Conservation (phyloP, 1,140 invertebrate species). For the Maconellicoccus hirsutus region DNA sequence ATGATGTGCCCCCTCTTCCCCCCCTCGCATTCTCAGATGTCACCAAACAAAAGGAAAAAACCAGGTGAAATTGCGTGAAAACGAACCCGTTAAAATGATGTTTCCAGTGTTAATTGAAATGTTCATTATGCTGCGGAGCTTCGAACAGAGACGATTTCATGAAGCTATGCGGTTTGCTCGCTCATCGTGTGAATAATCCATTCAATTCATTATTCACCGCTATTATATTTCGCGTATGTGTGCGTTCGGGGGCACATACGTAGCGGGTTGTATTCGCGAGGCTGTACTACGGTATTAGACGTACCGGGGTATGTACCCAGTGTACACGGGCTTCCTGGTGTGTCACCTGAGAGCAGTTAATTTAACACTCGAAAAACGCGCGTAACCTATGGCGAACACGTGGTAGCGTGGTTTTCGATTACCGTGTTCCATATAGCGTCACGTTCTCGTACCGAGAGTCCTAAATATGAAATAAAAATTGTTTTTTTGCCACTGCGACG, state of each 20-base stretch:
- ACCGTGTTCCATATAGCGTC: no score
- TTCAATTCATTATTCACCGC: slow-evolving; percentile 8
- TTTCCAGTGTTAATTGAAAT: neutral
- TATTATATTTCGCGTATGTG: neutral
- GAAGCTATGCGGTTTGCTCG: neutral
- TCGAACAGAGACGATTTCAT: neutral
- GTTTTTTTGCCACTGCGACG: no score
- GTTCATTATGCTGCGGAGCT: neutral
- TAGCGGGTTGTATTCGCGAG: no score
- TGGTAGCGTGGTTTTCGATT: no score
- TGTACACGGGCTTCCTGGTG: neutral
- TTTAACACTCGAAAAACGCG: neutral
- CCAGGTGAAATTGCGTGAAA: neutral
- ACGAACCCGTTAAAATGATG: neutral
- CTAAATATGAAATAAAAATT: no score
- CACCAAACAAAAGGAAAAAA: no score
- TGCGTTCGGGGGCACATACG: no score
- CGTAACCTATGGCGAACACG: neutral
- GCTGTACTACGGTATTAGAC: no score
- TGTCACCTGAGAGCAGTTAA: slow-evolving; percentile 2
- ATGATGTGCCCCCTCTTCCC: no score
- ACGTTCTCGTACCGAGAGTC: no score
- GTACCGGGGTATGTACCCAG: neutral
- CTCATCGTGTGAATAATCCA: neutral
- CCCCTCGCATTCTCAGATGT: no score